Evolutionary conservation across 1,140 invertebrate species (phyloP).

Genomic region (Rhagoletis pomonella): DNA sequence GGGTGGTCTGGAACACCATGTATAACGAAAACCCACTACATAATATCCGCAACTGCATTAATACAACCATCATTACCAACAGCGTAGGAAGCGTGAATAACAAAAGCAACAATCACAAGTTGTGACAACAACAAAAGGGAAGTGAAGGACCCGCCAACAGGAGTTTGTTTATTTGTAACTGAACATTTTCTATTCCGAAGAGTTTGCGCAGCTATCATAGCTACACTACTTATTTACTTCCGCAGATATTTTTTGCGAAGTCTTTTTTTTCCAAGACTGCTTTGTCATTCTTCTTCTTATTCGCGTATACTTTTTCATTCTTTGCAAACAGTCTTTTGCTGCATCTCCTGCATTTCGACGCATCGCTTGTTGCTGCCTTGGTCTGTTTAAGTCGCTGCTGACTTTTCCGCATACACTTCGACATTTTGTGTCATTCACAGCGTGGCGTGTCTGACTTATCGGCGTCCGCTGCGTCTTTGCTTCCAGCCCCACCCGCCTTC

Average conservation of each 20-base stretch:
- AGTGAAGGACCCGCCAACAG: neutral
- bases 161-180: constrained; percentile 12
- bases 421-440: constrained; percentile 33
- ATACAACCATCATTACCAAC: neutral
- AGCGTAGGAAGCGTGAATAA: neutral
- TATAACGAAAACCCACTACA: no score
- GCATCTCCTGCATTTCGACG: constrained; percentile 20
- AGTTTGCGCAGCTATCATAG: constrained; percentile 11
- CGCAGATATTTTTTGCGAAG: neutral
- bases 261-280: constrained; percentile 7
- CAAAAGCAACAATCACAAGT: constrained; percentile 2
- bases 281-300: neutral
- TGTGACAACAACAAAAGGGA: neutral
- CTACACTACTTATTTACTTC: constrained; percentile 2
- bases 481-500: neutral
- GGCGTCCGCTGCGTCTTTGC: neutral
- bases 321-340: constrained; percentile 38
- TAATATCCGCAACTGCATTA: neutral
- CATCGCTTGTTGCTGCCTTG: neutral
- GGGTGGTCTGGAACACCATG: no score
- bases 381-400: neutral
- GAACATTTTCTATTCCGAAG: constrained; percentile 21
- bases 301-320: neutral
- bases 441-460: constrained; percentile 34
- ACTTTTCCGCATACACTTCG: constrained; percentile 22